Evolutionary conservation across 2,113 vertebrate genomes (phyloP).

Genomic region (Falco punctatus): DNA sequence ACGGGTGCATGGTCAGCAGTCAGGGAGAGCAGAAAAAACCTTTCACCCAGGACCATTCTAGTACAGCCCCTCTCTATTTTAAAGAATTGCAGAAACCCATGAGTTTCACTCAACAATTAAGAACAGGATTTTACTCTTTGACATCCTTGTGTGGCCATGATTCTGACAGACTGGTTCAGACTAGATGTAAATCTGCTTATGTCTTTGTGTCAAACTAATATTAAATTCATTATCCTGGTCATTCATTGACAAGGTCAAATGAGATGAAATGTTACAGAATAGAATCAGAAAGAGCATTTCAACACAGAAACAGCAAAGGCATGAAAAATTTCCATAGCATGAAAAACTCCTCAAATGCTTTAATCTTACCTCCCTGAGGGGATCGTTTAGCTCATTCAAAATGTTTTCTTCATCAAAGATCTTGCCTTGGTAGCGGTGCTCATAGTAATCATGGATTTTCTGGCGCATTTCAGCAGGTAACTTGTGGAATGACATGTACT

Average conservation of each 20-base stretch:
- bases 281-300: neutral
- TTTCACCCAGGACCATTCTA: neutral
- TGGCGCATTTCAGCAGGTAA: constrained; percentile 97
- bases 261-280: neutral
- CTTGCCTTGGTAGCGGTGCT: constrained; percentile 98
- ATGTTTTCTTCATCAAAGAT: constrained; percentile 99
- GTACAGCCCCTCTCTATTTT: neutral
- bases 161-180: neutral
- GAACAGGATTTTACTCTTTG: neutral
- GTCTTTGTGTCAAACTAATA: neutral
- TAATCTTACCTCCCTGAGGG: constrained; percentile 92
- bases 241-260: neutral
- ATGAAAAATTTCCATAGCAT: neutral
- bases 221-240: neutral
- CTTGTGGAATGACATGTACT: constrained; percentile 99
- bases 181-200: neutral
- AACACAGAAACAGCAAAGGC: neutral
- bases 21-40: neutral
- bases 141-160: neutral
- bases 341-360: neutral
- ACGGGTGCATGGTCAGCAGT: neutral
- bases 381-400: constrained; percentile 96
- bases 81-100: neutral
- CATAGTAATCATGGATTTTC: constrained; percentile 99
- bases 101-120: neutral